These are phyloP conservation scores for Prionace glauca DNA, from an alignment of 2,797 vertebrate species.

Conservation along the genomic window DNA sequence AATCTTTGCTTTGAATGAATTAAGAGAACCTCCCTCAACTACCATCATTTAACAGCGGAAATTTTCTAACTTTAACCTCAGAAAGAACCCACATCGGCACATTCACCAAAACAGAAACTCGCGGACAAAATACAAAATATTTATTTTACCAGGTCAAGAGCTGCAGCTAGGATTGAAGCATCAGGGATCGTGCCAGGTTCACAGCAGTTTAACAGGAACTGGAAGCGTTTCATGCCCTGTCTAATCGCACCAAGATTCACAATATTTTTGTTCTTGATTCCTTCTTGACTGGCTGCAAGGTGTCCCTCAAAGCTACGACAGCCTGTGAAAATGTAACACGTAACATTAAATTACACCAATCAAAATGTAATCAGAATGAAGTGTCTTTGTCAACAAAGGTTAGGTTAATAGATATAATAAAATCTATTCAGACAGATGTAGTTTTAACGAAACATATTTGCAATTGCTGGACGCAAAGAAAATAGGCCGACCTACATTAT, in stretches of 20 bases:
- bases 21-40: neutral
- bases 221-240: slow-evolving; percentile 97
- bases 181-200: slow-evolving; percentile 96
- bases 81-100: neutral
- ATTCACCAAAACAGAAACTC: neutral
- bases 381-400: neutral
- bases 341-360: neutral
- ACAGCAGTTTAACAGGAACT: slow-evolving; percentile 96
- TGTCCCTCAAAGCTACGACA: slow-evolving; percentile 92
- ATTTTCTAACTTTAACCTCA: neutral
- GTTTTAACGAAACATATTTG: neutral
- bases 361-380: neutral
- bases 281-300: slow-evolving; percentile 80
- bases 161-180: slow-evolving; percentile 91
- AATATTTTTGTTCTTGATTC: slow-evolving; percentile 89
- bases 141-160: slow-evolving; percentile 81
- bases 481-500: neutral
- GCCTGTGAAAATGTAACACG: slow-evolving; percentile 57
- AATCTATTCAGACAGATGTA: no score
- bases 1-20: neutral
- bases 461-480: neutral
- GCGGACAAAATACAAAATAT: neutral
- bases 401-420: neutral
- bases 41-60: neutral
- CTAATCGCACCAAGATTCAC: slow-evolving; percentile 93